Conservation (phyloP, 2,888 invertebrate genomes). For the Corbicula japonica region DNA sequence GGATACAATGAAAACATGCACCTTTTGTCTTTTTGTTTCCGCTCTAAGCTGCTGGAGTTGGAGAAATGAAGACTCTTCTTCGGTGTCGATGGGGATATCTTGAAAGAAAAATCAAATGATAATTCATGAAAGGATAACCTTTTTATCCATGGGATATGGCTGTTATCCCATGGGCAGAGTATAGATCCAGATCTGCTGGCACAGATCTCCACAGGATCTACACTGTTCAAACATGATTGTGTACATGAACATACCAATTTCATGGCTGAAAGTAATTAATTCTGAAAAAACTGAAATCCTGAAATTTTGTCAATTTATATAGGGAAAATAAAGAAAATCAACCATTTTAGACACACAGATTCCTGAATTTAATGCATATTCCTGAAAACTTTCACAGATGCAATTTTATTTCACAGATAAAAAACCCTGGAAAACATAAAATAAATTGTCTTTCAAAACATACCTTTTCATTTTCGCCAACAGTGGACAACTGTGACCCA, state of each 20-base stretch:
- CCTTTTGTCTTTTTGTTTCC: constrained; percentile 71
- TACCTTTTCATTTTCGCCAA: constrained; percentile 5
- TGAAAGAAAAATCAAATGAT: no score
- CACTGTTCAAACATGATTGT: neutral
- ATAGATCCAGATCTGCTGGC: neutral
- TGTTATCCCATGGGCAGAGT: no score
- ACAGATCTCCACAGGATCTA: neutral
- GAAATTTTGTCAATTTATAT: no score
- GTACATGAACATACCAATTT: neutral
- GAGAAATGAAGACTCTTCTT: constrained; percentile 73
- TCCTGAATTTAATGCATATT: no score
- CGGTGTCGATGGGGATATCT: constrained; percentile 76
- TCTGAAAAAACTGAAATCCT: no score
- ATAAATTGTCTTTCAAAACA: neutral
- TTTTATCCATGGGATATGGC: no score
- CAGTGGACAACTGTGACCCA: constrained; percentile 67
- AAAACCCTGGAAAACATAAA: neutral
- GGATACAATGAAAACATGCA: constrained; percentile 17
- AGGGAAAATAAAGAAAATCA: no score
- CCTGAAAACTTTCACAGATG: no score
- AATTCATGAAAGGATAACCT: no score
- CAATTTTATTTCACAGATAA: no score
- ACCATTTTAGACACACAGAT: no score
- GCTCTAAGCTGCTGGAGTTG: constrained; percentile 72
- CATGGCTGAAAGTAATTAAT: neutral